Base-by-base conservation (phyloP, 2,797 vertebrate species). In the Sebastes glaucus region DNA sequence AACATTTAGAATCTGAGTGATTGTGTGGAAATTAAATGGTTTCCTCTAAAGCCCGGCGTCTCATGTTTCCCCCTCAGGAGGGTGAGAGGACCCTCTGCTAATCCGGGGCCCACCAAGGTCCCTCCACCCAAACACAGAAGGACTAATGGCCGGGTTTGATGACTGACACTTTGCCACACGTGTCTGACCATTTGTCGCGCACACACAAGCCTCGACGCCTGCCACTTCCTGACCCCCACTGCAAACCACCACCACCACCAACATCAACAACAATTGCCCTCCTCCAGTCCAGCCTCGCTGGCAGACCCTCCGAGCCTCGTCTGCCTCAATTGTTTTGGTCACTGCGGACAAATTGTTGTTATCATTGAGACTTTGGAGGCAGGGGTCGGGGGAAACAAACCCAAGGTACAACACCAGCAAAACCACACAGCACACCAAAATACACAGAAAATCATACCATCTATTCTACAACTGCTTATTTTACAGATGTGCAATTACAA, bases 111-210 rank as follows among this genome's bases (percentile, higher is more conserved):
- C 66, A 9, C 32, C 18, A 35, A 55, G 56, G 42, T 68, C 35
- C 49, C 33, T 71, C 66, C 70, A 83, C 71, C 74, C 81, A 80
- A 71, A 87, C 78, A 81, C 73, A 75, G 32, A 59, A 33, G 77
- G 60, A 30, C 69, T 46, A 72, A 75, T 38, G 38, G 38, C 38
- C 1, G 28, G 67, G 49, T 66, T 42, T 63, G 42, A 52, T 56
- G 69, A 46, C 61, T 30, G 70, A 85, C 62, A 78, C 69, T 11
- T 55, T 25, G 38, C 60, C 89, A 84, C 94, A 95, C 90, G 92
- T 94, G 93, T 94, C 82, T 67, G 27, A 80, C 76, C 89, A 93
- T 94, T 93, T 95, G 94, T 93, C 90, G 82, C 22, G 33, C 82
- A 71, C 77, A 71, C 81, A 84, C 82, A 88, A 81, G 42, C 76